phyloP scores from a whole-genome alignment of 2,888 invertebrate species.

The Dermolepida albohirtum region DNA sequence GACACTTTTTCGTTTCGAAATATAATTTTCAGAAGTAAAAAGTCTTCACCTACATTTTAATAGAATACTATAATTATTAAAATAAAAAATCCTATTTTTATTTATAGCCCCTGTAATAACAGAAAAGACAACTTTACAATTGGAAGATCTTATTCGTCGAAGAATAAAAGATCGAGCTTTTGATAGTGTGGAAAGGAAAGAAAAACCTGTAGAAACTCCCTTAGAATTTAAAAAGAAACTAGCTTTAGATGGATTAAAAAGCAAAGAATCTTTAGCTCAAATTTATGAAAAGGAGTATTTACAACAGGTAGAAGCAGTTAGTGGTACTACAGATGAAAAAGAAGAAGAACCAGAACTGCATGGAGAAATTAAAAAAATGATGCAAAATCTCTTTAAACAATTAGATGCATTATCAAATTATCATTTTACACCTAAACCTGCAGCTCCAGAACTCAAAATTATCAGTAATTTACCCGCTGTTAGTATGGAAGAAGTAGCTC shows the following conservation, averaged over 20 bases:
- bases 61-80: neutral
- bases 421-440: constrained; percentile 91
- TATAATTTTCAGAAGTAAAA: constrained; percentile 10
- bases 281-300: constrained; percentile 93
- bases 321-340: constrained; percentile 67
- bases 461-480: constrained; percentile 92
- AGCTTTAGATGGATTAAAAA: constrained; percentile 92
- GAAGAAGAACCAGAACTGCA: constrained; percentile 81
- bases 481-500: constrained; percentile 95
- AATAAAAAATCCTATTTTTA: neutral
- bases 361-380: constrained; percentile 78
- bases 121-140: constrained; percentile 84
- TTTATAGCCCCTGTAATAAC: constrained; percentile 87
- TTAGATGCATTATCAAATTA: constrained; percentile 94
- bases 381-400: constrained; percentile 83
- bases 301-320: constrained; percentile 71
- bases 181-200: constrained; percentile 92
- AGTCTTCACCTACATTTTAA: neutral
- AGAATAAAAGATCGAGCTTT: constrained; percentile 93
- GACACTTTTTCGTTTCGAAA: too few relatives aligned
- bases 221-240: constrained; percentile 88
- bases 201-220: constrained; percentile 85
- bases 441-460: constrained; percentile 88
- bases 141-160: constrained; percentile 92
- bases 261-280: constrained; percentile 91